Base-by-base conservation (phyloP, 2,113 vertebrate species). In the Onychostoma macrolepis region DNA sequence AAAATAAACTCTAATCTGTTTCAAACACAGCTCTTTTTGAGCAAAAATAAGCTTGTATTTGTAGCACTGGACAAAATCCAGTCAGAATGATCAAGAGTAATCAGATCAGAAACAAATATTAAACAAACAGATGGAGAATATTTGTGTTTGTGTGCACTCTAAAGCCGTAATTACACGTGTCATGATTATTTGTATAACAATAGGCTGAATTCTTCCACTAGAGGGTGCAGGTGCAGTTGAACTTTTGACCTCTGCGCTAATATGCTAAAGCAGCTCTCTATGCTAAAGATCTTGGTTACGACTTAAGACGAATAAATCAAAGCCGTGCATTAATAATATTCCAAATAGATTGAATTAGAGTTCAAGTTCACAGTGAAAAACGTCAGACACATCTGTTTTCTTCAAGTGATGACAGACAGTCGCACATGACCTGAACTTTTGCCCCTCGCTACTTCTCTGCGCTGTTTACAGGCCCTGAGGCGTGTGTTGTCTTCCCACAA, bases 231-330 rank as follows among this genome's bases (percentile, higher is more conserved):
- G 71, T 75, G n/a, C 19, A 61, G 1, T 33, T 91, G 91, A 94
- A 93, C 91, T 90, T 91, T 88, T 94, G 91, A 94, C 90, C 90
- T 85, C 82, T 2, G 58, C 86, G 61, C 69, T 87, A 30, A 61
- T 82, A 4, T 48, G 88, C 92, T 89, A 86, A 50, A 85, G 77
- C 2, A n/a, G 86, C 76, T 1, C 43, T 45, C 43, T 2, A 45
- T 45, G 43, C 43, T 48, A 50, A 75, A 72, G 88, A 87, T 75
- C 89, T 85, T 67, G 85, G 61, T 2, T 82, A 43, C 5, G 11
- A 74, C 38, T 38, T 24, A 21, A 24, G 69, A 38, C 1, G 10
- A 41, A 11, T 11, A 72, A 38, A 72, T 12, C 69, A 72, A 72
- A n/a, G 33, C 36, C 21, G 3, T 41, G 11, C 69, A 24, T 11